Base-by-base conservation (phyloP, 92 coral and sea anemone genomes). In the Epizoanthus illoricatus region DNA sequence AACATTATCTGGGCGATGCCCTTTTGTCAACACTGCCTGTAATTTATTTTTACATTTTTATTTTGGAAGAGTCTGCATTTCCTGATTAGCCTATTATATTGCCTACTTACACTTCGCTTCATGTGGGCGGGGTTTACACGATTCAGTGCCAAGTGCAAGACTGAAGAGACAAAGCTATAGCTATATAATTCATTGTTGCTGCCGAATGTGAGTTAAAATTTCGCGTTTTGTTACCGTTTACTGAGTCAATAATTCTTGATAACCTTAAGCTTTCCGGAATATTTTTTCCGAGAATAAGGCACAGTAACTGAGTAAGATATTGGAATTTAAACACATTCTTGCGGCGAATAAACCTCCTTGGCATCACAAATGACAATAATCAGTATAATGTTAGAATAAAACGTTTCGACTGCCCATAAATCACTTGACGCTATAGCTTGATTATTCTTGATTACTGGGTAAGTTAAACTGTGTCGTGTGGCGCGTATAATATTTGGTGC, bases 1-100 rank as follows among this genome's bases (percentile, higher is more conserved):
- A 63, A 70, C 82, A 63, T 21, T 7, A 63, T 43, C 20, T 56
- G 21, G 71, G 12, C 43, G 54, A 57, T 43, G 76, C 56, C 76
- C 56, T 71, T 57, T 24, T 16, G 4, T 43, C 68, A 59, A 19
- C 23, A 61, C 41, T 66, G 43, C 18, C 69, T 40, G 15, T 16
- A 41, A 19, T 43, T 78, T 21, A 33, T 64, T 78, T 20, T 64
- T 41, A 17, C 63, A 68, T 60, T 76, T 57, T 60, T 41, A 23
- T 61, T 76, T 61, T 16, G 57, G 45, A 76, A 56, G 28, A 45
- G 21, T 76, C 55, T n/a, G 56, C 45, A 64, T 49, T 62, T 78
- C 82, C 82, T 78, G 71, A 45, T 78, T 3, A 78, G 42, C 65
- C 69, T 75, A 28, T 28, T 28, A 28, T 28, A 13, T 21, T 21